Evolutionary conservation across 2,888 invertebrate species (phyloP).

Genomic region (Platynereis dumerilii): DNA sequence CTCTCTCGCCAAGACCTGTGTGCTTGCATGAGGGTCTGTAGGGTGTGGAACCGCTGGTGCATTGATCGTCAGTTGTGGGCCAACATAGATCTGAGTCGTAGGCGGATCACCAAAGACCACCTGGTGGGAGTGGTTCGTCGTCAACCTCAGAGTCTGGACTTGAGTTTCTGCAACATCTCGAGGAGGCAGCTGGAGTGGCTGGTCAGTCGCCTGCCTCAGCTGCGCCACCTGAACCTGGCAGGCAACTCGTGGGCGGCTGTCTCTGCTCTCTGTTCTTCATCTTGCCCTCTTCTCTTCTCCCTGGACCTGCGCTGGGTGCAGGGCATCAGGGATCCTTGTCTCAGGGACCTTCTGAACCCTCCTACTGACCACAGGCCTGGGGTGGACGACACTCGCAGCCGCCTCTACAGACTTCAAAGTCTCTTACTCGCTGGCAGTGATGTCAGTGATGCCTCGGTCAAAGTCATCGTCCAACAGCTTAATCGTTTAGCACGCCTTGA

Average conservation of each 20-base stretch:
- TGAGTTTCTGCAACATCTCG: slow-evolving; percentile 89
- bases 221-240: slow-evolving; percentile 80
- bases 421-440: slow-evolving; percentile 86
- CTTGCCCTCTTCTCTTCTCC: slow-evolving; percentile 76
- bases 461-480: slow-evolving; percentile 58
- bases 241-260: slow-evolving; percentile 75
- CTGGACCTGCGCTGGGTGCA: slow-evolving; percentile 87
- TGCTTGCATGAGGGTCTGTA: slow-evolving; percentile 76
- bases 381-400: slow-evolving; percentile 75
- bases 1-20: slow-evolving; percentile 68
- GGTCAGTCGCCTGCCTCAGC: slow-evolving; percentile 82
- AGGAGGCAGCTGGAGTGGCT: slow-evolving; percentile 90
- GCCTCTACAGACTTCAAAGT: slow-evolving; percentile 78
- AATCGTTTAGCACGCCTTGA: slow-evolving; percentile 74
- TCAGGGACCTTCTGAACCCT: slow-evolving; percentile 84
- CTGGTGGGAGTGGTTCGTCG: slow-evolving; percentile 78
- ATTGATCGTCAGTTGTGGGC: slow-evolving; percentile 86
- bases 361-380: slow-evolving; percentile 83
- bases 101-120: slow-evolving; percentile 27
- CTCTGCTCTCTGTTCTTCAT: slow-evolving; percentile 79
- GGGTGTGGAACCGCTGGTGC: slow-evolving; percentile 85
- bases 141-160: slow-evolving; percentile 82
- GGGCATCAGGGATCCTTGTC: slow-evolving; percentile 81
- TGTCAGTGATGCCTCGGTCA: slow-evolving; percentile 85
- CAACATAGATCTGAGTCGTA: slow-evolving; percentile 73